A percentile compares a stretch with the other conserved stretches of the same genome.
phyloP scores from a whole-genome alignment of 2,797 vertebrate genomes.

The Gobio occitaniae region DNA sequence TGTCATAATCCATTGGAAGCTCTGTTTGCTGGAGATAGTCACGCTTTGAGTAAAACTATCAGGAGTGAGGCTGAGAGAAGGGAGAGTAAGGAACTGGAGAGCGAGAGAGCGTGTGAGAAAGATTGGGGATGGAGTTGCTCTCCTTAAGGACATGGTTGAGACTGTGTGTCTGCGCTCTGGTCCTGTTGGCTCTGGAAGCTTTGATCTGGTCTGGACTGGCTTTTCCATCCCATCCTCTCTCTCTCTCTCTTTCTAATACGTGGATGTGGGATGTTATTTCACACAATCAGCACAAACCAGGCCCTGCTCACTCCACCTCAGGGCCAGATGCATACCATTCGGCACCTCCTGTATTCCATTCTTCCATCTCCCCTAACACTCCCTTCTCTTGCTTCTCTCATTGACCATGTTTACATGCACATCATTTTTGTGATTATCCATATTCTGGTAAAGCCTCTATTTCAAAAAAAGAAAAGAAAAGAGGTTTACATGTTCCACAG shows the following conservation, averaged over 20 bases:
- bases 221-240: constrained; percentile 34
- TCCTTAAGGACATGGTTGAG: constrained; percentile 68
- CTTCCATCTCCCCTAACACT: neutral
- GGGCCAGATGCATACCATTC: constrained; percentile 7
- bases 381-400: constrained; percentile 17
- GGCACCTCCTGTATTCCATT: constrained; percentile 7
- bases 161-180: constrained; percentile 45
- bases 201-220: constrained; percentile 51
- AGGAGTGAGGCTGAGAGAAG: constrained; percentile 71
- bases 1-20: constrained; percentile 74
- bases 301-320: constrained; percentile 27
- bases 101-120: constrained; percentile 38
- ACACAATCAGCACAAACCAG: constrained; percentile 58
- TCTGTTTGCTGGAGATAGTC: constrained; percentile 81
- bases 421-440: neutral
- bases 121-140: constrained; percentile 60
- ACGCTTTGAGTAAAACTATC: constrained; percentile 80
- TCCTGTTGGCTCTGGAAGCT: constrained; percentile 50
- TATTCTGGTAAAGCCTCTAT: neutral
- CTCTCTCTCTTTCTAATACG: constrained; percentile 29
- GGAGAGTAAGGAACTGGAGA: constrained; percentile 61
- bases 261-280: constrained; percentile 49
- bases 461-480: neutral
- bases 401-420: constrained; percentile 32
- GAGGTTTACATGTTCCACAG: neutral